Evolutionary conservation across 1,140 invertebrate species (phyloP), one percentile per base, ranked within the genome.

Genomic region (Patella vulgata): DNA sequence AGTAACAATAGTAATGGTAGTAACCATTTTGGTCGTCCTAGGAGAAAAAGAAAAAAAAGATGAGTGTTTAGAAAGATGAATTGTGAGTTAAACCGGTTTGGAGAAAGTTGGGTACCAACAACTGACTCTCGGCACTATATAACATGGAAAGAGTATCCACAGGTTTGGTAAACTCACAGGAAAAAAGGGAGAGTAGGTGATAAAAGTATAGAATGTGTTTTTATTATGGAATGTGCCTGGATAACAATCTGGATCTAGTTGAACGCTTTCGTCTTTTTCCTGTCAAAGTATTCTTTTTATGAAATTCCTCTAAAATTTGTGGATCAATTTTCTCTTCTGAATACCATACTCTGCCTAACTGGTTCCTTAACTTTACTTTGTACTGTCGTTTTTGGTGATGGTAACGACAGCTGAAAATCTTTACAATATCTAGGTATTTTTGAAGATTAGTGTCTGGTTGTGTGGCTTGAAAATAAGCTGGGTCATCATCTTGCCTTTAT

Each of bases 291-390:
- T 47, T 62, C 2, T 30, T 48, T 14, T 47, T 50, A 30, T 44
- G 52, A 28, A 40, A 62, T 42, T 55, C n/a, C 23, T 44, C 28
- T 33, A 62, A 30, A 28, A 62, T 42, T 9, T 25, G 11, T 3
- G 28, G 51, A 36, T 25, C 30, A 2, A 62, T 21, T 12, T 62
- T 62, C 19, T 55, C 31, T 19, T 55, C 44, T 28, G 60, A 53
- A 36, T 62, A 33, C 60, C 60, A 62, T 2, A 53, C 56, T 36
- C n/a, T 54, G 27, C 50, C 60, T 17, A 9, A 9, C 27, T 55
- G 21, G 23, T 46, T 39, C 6, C 17, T 6, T 33, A 51, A 62
- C 28, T 62, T 62, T 1, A 62, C 50, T 0, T 17, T 4, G 28
- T 21, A 58, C 27, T 50, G 25, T 36, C 30, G 30, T 17, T 43